Percentiles rank a stretch among this genome's conserved stretches.
phyloP scores from a whole-genome alignment of 2,113 vertebrate species.

The Nothocercus julius region DNA sequence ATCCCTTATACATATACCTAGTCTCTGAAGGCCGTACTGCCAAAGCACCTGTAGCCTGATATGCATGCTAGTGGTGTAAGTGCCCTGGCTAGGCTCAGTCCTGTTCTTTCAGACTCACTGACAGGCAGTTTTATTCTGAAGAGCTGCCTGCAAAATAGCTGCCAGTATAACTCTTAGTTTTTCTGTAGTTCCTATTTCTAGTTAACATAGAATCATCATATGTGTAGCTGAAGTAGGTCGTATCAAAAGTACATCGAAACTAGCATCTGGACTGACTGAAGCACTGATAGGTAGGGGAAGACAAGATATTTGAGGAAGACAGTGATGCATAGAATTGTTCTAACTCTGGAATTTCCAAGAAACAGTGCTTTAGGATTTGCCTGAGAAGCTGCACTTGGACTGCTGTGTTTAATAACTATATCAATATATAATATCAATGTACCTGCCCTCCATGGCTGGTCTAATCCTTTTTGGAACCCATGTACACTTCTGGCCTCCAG shows the following conservation, averaged over 20 bases:
- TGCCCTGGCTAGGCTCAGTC: neutral
- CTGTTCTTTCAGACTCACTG: neutral
- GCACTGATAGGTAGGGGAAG: neutral
- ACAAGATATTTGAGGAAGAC: neutral
- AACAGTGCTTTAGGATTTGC: neutral
- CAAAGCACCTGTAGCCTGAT: neutral
- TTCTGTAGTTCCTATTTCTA: neutral
- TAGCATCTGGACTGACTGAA: neutral
- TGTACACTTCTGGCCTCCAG: neutral
- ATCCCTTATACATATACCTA: neutral
- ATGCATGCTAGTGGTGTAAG: neutral
- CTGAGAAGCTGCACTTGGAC: neutral
- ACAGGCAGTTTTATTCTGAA: neutral
- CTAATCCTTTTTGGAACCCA: neutral
- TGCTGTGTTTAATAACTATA: neutral
- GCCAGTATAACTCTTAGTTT: neutral
- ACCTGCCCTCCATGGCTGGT: neutral
- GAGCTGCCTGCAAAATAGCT: neutral
- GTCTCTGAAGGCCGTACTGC: neutral
- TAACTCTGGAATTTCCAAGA: neutral
- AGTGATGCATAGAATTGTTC: neutral
- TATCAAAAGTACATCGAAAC: neutral
- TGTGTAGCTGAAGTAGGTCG: neutral
- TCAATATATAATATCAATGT: neutral
- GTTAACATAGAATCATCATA: neutral